Evolutionary conservation across 2,888 invertebrate genomes (phyloP).

Genomic region (Chymomyza caudatula): DNA sequence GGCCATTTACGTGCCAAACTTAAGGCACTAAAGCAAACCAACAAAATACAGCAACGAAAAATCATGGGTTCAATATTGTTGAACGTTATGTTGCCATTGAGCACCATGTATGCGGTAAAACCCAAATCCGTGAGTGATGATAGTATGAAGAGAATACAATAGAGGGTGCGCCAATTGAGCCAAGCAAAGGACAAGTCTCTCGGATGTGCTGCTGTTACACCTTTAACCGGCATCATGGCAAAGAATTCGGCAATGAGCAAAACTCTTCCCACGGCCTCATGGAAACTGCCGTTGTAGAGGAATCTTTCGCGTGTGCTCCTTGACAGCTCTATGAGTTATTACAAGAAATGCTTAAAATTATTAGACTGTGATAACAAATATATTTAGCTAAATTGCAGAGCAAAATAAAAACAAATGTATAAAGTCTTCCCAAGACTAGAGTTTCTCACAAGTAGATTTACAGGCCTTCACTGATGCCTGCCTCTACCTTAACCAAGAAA

Average conservation of each 20-base stretch:
- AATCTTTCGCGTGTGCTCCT: constrained; percentile 64
- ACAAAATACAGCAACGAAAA: constrained; percentile 67
- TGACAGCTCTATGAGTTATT: constrained; percentile 33
- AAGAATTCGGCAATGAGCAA: constrained; percentile 79
- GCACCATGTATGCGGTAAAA: constrained; percentile 60
- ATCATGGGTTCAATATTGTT: constrained; percentile 74
- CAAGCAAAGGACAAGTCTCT: constrained; percentile 77
- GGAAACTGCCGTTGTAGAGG: constrained; percentile 73
- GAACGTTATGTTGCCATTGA: constrained; percentile 64
- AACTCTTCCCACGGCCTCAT: constrained; percentile 76
- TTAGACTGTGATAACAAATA: too few species aligned
- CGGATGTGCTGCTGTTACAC: constrained; percentile 78
- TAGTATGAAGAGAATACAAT: constrained; percentile 56
- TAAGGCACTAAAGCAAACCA: constrained; percentile 74
- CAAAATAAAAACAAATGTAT: too few species aligned
- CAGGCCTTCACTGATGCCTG: too few species aligned
- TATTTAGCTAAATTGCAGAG: too few species aligned
- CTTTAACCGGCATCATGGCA: constrained; percentile 80
- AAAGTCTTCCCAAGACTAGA: too few species aligned
- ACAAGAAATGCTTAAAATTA: not conserved
- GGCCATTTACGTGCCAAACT: constrained; percentile 80
- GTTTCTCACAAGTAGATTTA: too few species aligned
- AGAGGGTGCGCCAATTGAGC: constrained; percentile 66
- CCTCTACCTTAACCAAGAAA: too few species aligned
- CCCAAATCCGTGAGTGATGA: constrained; percentile 45